Evolutionary conservation across 2,888 invertebrate genomes (phyloP), one percentile per base, ranked within the genome.

Genomic region (Caenorhabditis sp.): DNA sequence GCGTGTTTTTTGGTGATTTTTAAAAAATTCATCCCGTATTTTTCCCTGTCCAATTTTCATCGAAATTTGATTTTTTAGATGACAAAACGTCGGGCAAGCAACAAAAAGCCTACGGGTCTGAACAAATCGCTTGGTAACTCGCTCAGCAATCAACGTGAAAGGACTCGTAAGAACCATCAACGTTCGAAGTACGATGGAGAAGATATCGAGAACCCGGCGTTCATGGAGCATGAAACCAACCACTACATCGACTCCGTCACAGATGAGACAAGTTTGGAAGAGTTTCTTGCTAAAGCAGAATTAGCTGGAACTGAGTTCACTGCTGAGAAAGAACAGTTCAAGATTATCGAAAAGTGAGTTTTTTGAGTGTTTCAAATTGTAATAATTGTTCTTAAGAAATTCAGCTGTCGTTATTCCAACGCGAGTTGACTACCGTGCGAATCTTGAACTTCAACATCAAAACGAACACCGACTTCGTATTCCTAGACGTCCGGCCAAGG

Each of bases 211-310:
- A 87, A 88, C 78, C 85, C 88, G 3, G 88, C 88, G 3, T 87
- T 88, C 56, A 76, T 87, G 65, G 88, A 88, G 47, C 82, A 88
- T 61, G 85, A 85, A 58, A 51, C 79, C 15, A 77, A 84, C 58
- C 87, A 88, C 58, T 85, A 84, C 65, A 80, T 91, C 47, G 89
- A 88, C 44, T 91, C 91, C 0, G 85, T 89, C 15, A 91, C 90
- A 1, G 89, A 91, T 44, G 91, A 91, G 65, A 88, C 88, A 5
- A 87, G 86, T 62, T 77, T 98, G 80, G 96, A 98, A 93, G 98
- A 98, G 91, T 98, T 99, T 92, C 93, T 99, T 3, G 95, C 96
- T 0, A 98, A 96, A 0, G 98, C 98, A 0, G 95, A 97, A 92
- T 93, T 99, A 76, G 97, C 98, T 0, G 96, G 96, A 47, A 95